Evolutionary conservation across 2,797 vertebrate species (phyloP), one percentile per base, ranked within the genome.

Genomic region (Rhincodon typus): DNA sequence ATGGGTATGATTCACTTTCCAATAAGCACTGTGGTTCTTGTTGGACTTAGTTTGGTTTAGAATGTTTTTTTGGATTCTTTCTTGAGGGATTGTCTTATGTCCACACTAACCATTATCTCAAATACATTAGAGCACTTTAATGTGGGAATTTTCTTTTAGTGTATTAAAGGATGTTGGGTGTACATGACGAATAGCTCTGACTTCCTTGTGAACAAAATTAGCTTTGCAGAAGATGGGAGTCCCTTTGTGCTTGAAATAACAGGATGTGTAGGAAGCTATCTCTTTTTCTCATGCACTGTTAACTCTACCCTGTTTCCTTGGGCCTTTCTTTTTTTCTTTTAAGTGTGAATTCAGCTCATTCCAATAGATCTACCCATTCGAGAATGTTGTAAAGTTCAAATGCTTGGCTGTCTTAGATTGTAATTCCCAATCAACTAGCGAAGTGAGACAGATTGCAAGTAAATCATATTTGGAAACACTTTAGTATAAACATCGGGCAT

Each of bases 241-340:
- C 87, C 67, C 93, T 72, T 50, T 94, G 62, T 72, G 66, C 23
- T 72, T 46, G 67, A 67, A 94, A 94, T 94, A 94, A 94, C 93
- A 94, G 93, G 93, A 94, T 94, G 93, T 94, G 67, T 94, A 4
- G 93, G 93, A 94, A 94, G 69, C 67, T 94, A 42, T 94, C 67
- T 90, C 67, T 94, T 72, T 91, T 42, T 94, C 93, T 70, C 66
- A 94, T 72, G 67, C 93, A 69, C 67, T 94, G 93, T 72, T 70
- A 70, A 13, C 91, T 42, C 69, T 42, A 94, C 66, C 67, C 38
- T 50, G 42, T 94, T 94, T 94, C 93, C 93, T 72, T 38, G 70
- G 93, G 10, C 42, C n/a, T 27, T 25, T 42, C 72, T 25, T 94
- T 42, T 70, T 69, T 94, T 53, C 69, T 42, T 94, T 94, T 46